A percentile compares a stretch with the other conserved stretches of the same genome.
Conservation (phyloP, 2,113 vertebrate genomes). For the Aythya baeri region DNA sequence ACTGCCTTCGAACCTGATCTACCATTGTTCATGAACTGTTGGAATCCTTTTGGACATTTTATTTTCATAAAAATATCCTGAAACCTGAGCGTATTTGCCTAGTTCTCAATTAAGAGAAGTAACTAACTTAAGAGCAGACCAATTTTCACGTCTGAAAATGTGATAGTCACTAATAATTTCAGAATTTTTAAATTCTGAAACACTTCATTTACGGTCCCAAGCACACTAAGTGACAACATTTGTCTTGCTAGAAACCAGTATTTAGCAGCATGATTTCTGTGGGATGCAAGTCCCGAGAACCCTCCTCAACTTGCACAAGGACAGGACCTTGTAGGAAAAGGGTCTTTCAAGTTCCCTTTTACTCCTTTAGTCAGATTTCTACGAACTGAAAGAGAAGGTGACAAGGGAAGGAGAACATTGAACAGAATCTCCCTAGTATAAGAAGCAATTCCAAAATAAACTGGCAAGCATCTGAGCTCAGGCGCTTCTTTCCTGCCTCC, state of each 20-base stretch:
- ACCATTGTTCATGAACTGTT: neutral
- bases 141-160: neutral
- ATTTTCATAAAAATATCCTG: neutral
- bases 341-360: neutral
- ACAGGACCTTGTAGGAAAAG: neutral
- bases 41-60: neutral
- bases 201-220: neutral
- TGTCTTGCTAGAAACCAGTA: neutral
- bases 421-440: neutral
- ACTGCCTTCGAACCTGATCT: neutral
- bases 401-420: neutral
- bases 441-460: neutral
- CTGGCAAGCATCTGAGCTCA: neutral
- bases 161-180: neutral
- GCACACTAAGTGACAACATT: neutral
- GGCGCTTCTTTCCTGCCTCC: neutral
- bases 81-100: neutral
- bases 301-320: neutral
- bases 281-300: neutral
- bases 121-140: neutral
- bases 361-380: neutral
- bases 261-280: neutral
- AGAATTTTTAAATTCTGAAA: neutral
- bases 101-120: neutral
- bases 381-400: neutral